phyloP scores from a whole-genome alignment of 2,113 vertebrate genomes.

The Microtus richardsoni region DNA sequence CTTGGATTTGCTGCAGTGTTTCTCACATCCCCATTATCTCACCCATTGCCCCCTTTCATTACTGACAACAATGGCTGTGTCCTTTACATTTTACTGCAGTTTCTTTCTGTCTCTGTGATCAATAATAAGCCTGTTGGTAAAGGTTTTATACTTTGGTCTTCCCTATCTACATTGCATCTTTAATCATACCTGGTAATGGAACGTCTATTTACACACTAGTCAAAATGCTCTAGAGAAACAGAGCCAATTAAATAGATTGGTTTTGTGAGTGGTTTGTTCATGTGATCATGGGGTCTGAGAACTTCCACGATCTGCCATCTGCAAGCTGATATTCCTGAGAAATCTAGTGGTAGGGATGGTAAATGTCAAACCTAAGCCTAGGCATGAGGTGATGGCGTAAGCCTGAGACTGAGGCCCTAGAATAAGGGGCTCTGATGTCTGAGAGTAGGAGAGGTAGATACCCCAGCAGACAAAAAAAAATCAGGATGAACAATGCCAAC shows the following conservation, averaged over 20 bases:
- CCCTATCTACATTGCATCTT: neutral
- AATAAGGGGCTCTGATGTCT: neutral
- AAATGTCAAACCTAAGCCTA: neutral
- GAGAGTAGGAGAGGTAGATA: neutral
- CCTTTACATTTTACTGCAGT: neutral
- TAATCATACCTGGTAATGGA: conserved; percentile 11
- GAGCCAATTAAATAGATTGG: neutral
- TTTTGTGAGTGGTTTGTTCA: neutral
- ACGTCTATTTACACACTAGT: neutral
- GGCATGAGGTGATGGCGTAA: neutral
- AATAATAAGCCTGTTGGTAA: neutral
- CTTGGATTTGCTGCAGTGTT: neutral
- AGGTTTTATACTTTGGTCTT: neutral
- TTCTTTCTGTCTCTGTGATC: neutral
- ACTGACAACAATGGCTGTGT: neutral
- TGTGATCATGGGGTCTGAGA: neutral
- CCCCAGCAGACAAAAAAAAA: neutral
- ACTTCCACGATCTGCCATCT: neutral
- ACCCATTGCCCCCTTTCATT: neutral
- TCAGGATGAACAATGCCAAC: neutral
- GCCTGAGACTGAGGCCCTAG: neutral
- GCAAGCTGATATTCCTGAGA: neutral
- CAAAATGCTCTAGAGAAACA: neutral
- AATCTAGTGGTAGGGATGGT: neutral
- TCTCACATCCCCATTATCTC: neutral